A percentile compares a stretch with the other conserved stretches of the same genome.
These are phyloP conservation scores for Xestia sexstrigata DNA, from an alignment of 2,888 invertebrate genomes.

Conservation along the genomic window DNA sequence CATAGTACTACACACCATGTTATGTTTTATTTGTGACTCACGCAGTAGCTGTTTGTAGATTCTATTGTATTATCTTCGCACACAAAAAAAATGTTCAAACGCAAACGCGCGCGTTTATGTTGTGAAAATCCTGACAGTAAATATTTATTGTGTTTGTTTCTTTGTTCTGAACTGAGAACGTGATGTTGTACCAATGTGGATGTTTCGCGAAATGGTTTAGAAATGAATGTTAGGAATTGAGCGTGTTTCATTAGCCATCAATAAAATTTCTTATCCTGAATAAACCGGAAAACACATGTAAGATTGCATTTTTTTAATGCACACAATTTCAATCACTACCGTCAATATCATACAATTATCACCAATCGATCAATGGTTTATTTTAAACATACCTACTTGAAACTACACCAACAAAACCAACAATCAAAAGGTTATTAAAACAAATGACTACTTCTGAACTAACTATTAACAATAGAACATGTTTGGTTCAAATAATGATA, in stretches of 20 bases:
- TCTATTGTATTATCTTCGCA: constrained; percentile 52
- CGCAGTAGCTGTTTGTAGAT: constrained; percentile 52
- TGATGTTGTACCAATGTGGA: constrained; percentile 33
- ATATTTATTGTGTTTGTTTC: constrained; percentile 49
- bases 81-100: constrained; percentile 49
- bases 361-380: background rate
- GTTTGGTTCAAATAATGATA: constrained; percentile 9
- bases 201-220: constrained; percentile 9
- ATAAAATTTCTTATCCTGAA: background rate
- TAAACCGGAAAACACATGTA: background rate
- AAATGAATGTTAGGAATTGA: constrained; percentile 6
- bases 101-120: constrained; percentile 55
- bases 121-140: constrained; percentile 50
- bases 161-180: constrained; percentile 44
- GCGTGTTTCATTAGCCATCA: constrained; percentile 14
- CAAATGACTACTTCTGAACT: background rate
- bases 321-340: too few species aligned
- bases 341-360: too few species aligned
- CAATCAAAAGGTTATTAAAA: background rate
- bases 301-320: too few species aligned
- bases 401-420: too few species aligned
- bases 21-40: constrained; percentile 77
- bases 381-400: background rate
- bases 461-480: constrained; percentile 5
- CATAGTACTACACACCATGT: constrained; percentile 60